A percentile compares a stretch with the other conserved stretches of the same genome.
phyloP scores from a whole-genome alignment of 2,113 vertebrate species.

The Urocolius indicus region DNA sequence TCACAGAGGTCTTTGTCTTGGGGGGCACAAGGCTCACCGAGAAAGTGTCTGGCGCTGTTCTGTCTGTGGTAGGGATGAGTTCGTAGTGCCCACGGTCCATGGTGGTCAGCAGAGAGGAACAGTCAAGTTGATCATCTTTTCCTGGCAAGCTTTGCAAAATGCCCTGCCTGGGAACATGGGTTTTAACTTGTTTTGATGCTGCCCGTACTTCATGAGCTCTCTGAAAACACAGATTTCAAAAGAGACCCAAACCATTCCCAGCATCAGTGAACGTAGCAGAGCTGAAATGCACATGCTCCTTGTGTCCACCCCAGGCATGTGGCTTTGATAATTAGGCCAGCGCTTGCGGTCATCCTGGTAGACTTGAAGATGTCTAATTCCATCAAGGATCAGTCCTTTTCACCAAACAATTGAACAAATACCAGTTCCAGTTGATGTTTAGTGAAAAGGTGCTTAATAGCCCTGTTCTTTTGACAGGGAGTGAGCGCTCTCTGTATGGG shows the following conservation, averaged over 20 bases:
- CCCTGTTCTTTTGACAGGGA: slow-evolving; percentile 10
- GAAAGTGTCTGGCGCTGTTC: background rate
- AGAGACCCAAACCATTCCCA: background rate
- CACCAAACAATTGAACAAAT: slow-evolving; percentile 20
- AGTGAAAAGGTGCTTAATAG: slow-evolving; percentile 35
- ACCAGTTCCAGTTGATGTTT: background rate
- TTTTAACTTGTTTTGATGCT: background rate
- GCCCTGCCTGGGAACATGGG: background rate
- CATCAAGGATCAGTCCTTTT: background rate
- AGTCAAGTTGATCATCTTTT: background rate
- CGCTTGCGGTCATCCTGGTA: background rate
- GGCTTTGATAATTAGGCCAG: background rate
- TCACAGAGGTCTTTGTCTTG: background rate
- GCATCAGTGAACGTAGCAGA: background rate
- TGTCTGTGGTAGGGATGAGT: background rate
- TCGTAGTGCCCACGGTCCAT: background rate
- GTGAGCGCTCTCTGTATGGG: slow-evolving; percentile 38
- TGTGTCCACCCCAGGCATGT: background rate
- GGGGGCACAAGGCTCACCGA: rapidly evolving
- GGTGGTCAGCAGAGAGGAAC: background rate
- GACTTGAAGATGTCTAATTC: slow-evolving; percentile 8
- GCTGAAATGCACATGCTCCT: background rate
- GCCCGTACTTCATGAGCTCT: background rate
- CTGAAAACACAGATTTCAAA: background rate
- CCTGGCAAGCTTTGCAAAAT: background rate